Conservation (phyloP, 2,797 vertebrate species). For the Phyllotis vaccarum region DNA sequence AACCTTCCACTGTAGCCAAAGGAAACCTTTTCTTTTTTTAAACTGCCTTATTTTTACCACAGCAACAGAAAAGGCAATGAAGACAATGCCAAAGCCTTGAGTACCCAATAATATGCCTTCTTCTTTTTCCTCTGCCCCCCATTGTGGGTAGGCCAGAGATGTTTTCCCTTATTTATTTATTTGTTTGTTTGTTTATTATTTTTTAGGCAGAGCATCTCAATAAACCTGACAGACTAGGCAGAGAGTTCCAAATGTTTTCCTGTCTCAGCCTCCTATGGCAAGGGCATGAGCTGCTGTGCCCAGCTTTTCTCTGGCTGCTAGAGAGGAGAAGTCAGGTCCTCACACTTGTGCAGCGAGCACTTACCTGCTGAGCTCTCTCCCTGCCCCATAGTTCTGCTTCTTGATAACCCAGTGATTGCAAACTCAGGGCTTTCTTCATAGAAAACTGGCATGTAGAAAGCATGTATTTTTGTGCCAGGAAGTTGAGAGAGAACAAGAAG, state of each 20-base stretch:
- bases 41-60: not conserved
- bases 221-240: not conserved
- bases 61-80: not conserved
- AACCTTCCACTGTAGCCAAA: not conserved
- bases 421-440: not conserved
- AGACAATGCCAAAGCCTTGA: not conserved
- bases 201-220: not conserved
- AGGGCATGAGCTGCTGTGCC: not conserved
- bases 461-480: not conserved
- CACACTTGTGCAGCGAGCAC: not conserved
- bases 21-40: not conserved
- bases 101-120: not conserved
- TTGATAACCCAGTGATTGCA: not conserved
- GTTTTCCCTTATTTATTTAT: not conserved
- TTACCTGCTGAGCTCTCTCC: not conserved
- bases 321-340: not conserved
- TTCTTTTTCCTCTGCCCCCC: too few relatives aligned
- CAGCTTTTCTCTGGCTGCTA: not conserved
- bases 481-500: not conserved
- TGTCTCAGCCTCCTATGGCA: not conserved
- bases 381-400: not conserved
- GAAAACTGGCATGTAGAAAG: not conserved
- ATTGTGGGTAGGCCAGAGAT: not conserved
- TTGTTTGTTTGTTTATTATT: not conserved
- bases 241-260: not conserved